phyloP scores from a whole-genome alignment of 2,113 vertebrate genomes.

The Lates calcarifer region DNA sequence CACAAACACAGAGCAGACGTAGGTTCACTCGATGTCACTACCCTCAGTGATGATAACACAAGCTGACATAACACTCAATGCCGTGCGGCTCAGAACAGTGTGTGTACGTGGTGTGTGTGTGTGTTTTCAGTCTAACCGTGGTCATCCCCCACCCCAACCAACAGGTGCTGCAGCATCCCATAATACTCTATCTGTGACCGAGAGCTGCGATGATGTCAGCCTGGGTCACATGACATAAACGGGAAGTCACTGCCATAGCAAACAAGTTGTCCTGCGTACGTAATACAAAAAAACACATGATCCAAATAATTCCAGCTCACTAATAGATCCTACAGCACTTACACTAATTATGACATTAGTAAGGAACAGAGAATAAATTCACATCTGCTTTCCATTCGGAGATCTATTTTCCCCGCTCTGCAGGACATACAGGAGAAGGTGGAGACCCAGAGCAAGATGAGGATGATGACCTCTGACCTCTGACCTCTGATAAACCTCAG shows the following conservation, averaged over 20 bases:
- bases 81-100: conserved; percentile 41
- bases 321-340: neutral
- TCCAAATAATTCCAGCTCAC: neutral
- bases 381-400: neutral
- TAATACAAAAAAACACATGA: neutral
- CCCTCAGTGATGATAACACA: conserved; percentile 53
- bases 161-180: conserved; percentile 23
- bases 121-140: conserved; percentile 18
- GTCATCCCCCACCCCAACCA: conserved; percentile 29
- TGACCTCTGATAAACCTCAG: neutral
- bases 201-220: conserved; percentile 31
- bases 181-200: conserved; percentile 28
- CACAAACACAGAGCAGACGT: conserved; percentile 8
- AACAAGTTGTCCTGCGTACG: neutral
- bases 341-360: neutral
- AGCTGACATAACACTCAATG: conserved; percentile 68
- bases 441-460: neutral
- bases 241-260: conserved; percentile 20
- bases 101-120: conserved; percentile 22
- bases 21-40: conserved; percentile 58
- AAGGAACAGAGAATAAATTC: neutral
- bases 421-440: neutral
- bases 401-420: neutral
- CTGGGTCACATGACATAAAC: conserved; percentile 54
- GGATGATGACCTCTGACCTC: neutral